These are phyloP conservation scores for Diadema setosum DNA, from an alignment of 35 echinoderm and acorn worm species.

Conservation along the genomic window DNA sequence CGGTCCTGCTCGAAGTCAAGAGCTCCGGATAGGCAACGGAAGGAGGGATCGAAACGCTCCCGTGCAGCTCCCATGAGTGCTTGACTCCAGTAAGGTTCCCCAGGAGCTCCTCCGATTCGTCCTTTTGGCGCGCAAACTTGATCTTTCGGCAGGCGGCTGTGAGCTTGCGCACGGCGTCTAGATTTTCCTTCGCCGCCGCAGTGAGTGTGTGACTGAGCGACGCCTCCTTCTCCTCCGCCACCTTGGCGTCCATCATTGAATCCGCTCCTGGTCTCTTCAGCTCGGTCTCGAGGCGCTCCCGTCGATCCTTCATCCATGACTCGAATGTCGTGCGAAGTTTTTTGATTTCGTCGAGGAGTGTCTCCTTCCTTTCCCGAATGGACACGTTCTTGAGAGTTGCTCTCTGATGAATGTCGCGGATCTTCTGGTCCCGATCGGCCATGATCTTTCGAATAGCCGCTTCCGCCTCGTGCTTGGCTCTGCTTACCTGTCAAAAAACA, in stretches of 20 bases:
- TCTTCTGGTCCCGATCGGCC: background rate
- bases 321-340: background rate
- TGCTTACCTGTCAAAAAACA: background rate
- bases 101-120: background rate
- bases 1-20: background rate
- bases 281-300: background rate
- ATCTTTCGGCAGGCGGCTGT: conserved; percentile 9
- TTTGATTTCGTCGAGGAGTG: background rate
- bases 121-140: background rate
- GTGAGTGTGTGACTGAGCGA: background rate
- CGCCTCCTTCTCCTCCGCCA: background rate
- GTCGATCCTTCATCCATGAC: background rate
- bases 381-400: background rate
- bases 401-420: background rate
- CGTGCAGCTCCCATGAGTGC: background rate
- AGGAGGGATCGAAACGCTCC: background rate
- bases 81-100: background rate
- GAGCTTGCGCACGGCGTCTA: background rate
- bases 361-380: background rate
- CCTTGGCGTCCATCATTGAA: background rate
- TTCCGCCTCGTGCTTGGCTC: background rate
- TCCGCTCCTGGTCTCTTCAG: background rate
- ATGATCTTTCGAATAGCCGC: background rate
- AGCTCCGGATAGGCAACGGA: background rate
- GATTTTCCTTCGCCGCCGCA: background rate